phyloP scores from a whole-genome alignment of 2,888 invertebrate genomes.

The Ischnura elegans region DNA sequence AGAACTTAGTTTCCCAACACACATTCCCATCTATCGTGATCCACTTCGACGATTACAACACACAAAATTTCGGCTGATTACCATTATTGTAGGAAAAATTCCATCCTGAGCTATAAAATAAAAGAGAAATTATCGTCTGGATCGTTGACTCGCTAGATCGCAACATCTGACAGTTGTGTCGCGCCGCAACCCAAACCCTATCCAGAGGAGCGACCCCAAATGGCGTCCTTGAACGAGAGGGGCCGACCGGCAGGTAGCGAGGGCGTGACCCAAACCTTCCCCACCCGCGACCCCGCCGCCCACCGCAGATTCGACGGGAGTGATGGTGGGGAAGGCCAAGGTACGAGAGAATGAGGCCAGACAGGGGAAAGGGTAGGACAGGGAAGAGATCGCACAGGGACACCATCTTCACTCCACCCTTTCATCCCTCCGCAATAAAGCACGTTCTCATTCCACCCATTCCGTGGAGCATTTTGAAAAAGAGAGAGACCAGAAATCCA shows the following conservation, averaged over 20 bases:
- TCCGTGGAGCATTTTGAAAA: background rate
- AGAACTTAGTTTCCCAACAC: no score
- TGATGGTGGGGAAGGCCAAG: constrained; percentile 12
- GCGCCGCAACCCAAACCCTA: background rate
- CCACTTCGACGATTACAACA: no score
- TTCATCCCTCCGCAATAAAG: background rate
- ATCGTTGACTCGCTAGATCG: no score
- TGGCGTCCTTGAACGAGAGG: background rate
- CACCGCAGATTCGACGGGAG: background rate
- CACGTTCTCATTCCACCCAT: background rate
- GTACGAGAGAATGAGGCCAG: background rate
- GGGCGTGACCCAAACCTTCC: background rate
- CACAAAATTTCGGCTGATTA: no score
- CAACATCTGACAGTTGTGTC: no score
- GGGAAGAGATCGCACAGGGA: background rate
- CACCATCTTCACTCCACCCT: background rate
- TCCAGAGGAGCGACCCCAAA: background rate
- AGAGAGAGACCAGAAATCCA: no score
- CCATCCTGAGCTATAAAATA: no score
- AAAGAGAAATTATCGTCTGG: no score
- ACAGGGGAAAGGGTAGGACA: background rate
- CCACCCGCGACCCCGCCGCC: background rate
- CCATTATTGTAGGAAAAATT: no score
- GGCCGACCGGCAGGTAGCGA: background rate
- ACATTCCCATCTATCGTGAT: no score